Base-by-base conservation (phyloP, 30 jellyfish, hydroid and myxozoan genomes). In the Cassiopea andromeda region DNA sequence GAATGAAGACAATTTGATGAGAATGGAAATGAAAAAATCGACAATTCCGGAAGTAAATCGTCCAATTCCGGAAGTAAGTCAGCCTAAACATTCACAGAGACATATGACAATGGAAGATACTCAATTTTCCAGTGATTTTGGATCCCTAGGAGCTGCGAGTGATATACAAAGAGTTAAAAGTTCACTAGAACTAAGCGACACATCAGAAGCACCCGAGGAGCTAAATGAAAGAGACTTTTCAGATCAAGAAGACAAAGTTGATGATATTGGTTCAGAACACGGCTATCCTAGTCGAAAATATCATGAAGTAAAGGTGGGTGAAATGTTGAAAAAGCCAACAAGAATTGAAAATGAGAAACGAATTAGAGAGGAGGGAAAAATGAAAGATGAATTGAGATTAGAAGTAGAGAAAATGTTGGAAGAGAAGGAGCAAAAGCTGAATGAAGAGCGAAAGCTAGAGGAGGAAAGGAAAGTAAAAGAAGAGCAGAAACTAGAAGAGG, bases 101-200 rank as follows among this genome's bases (percentile, higher is more conserved):
- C 75, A 73, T 46, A 64, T 64, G 44, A 85, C 77, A 7, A 59
- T 60, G 54, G 75, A 87, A 6, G 84, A 66, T 17, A 7, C 78
- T 48, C 69, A 60, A n/a, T 46, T 77, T n/a, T 44, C 54, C n/a
- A 87, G 89, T 76, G 94, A 87, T 64, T 46, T 87, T 58, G 94
- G 94, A 18, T 75, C 89, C 8, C 44, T 87, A 57, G 94, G 94
- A 8, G 94, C 94, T 49, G 84, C 94, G 8, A 67, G 89, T n/a
- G 80, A 66, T 67, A 8, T 87, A 16, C 78, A 75, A 59, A 60
- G 44, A 17, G 60, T 87, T 6, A 73, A 87, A 61, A 77, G 89
- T 46, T 45, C 79, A 7, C 3, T 71, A 16, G 78, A 77, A 7
- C 44, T 87, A 48, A 46, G 38, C 19, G 94, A 87, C 58, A 87